phyloP scores from a whole-genome alignment of 2,888 invertebrate genomes.

The Hecatera dysodea region DNA sequence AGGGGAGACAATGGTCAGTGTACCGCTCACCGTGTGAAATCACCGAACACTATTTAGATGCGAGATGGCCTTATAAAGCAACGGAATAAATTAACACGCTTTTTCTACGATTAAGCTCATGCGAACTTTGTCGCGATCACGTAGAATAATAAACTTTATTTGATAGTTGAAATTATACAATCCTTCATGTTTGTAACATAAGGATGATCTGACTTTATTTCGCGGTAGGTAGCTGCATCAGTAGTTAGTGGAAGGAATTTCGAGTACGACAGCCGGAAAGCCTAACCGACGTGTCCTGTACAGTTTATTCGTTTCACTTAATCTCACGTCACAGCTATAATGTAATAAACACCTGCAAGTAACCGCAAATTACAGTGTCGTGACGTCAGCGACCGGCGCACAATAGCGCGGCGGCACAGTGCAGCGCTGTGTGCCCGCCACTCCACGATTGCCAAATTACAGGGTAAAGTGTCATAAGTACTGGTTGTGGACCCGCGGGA shows the following conservation, averaged over 20 bases:
- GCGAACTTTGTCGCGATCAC: slow-evolving; percentile 48
- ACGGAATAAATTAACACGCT: slow-evolving; percentile 70
- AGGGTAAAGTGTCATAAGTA: slow-evolving; percentile 87
- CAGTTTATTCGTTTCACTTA: slow-evolving; percentile 69
- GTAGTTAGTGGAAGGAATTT: slow-evolving; percentile 16
- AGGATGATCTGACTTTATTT: slow-evolving; percentile 25
- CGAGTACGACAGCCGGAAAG: slow-evolving; percentile 51
- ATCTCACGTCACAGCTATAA: slow-evolving; percentile 74
- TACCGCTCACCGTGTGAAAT: slow-evolving; percentile 86
- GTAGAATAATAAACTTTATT: slow-evolving; percentile 57
- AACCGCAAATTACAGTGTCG: slow-evolving; percentile 87
- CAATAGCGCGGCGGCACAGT: slow-evolving; percentile 78
- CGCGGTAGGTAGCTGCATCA: neutral
- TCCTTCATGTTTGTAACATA: slow-evolving; percentile 34
- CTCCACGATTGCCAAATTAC: slow-evolving; percentile 86
- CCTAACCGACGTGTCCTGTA: slow-evolving; percentile 71
- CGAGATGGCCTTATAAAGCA: slow-evolving; percentile 71
- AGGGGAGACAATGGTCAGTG: slow-evolving; percentile 86
- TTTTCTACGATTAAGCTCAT: slow-evolving; percentile 59
- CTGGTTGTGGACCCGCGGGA: slow-evolving; percentile 74
- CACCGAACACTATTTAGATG: slow-evolving; percentile 71
- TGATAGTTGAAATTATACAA: slow-evolving; percentile 51
- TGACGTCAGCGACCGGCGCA: slow-evolving; percentile 79
- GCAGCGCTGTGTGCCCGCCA: slow-evolving; percentile 58
- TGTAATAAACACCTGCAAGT: slow-evolving; percentile 84